These are phyloP conservation scores for Platyura marginata DNA, from an alignment of 1,140 invertebrate species.

Conservation along the genomic window DNA sequence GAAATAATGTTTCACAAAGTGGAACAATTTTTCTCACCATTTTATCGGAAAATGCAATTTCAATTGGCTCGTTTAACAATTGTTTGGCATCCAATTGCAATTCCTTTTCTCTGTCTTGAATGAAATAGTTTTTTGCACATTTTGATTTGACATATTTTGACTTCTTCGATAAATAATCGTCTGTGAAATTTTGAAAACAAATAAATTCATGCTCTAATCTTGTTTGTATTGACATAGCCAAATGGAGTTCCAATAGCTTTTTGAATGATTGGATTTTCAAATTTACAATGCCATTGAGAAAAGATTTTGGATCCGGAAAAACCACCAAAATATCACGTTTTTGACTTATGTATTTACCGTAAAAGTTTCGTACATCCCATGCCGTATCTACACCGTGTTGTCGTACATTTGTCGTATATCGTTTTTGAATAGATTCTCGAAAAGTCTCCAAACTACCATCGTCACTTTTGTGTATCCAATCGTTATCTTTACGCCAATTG, in stretches of 20 bases:
- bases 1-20: neutral
- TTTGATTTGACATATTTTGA: slow-evolving; percentile 15
- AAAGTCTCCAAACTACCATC: slow-evolving; percentile 10
- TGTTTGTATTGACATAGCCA: slow-evolving; percentile 15
- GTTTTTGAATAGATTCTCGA: slow-evolving; percentile 16
- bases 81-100: slow-evolving; percentile 9
- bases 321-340: slow-evolving; percentile 16
- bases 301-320: slow-evolving; percentile 13
- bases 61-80: slow-evolving; percentile 10
- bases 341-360: slow-evolving; percentile 16
- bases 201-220: slow-evolving; percentile 12
- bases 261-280: slow-evolving; percentile 20
- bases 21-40: neutral
- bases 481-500: slow-evolving; percentile 17
- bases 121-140: slow-evolving; percentile 20
- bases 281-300: slow-evolving; percentile 13
- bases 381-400: slow-evolving; percentile 19
- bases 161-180: neutral
- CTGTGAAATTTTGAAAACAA: slow-evolving; percentile 1
- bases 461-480: slow-evolving; percentile 16
- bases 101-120: slow-evolving; percentile 16
- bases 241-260: slow-evolving; percentile 17
- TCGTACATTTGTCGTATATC: slow-evolving; percentile 15
- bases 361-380: slow-evolving; percentile 19
- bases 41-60: slow-evolving; percentile 10